These are phyloP conservation scores for Cynaeus angustus DNA, from an alignment of 2,888 invertebrate species.

Conservation along the genomic window DNA sequence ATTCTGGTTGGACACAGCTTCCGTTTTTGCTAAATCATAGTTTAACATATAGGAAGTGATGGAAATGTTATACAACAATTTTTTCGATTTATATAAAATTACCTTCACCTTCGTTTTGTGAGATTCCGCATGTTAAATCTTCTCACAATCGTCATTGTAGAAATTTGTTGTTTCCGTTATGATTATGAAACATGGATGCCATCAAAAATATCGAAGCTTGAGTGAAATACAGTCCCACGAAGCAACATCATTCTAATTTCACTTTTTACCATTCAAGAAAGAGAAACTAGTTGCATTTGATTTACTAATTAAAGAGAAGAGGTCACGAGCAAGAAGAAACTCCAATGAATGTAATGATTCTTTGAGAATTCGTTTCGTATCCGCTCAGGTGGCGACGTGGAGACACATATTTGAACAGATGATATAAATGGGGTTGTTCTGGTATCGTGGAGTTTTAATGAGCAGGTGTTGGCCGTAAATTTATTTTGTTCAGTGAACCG, in stretches of 20 bases:
- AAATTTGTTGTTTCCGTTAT: not conserved
- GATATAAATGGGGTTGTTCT: not conserved
- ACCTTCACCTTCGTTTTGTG: not conserved
- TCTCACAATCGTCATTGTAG: conserved; percentile 5
- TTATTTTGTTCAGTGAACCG: conserved; percentile 28
- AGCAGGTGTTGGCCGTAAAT: conserved; percentile 22
- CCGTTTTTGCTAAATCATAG: conserved; percentile 21
- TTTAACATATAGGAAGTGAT: conserved; percentile 9
- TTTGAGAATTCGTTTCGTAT: conserved; percentile 1
- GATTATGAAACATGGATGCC: conserved; percentile 7
- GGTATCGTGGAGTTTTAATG: not conserved
- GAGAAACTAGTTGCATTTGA: conserved; percentile 28
- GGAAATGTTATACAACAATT: conserved; percentile 2
- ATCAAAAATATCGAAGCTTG: conserved; percentile 11
- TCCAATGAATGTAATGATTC: not conserved
- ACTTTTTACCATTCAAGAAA: conserved; percentile 27
- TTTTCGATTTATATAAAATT: not conserved
- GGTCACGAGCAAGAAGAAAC: not conserved
- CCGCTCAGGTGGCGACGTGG: conserved; percentile 23
- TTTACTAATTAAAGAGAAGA: conserved; percentile 20
- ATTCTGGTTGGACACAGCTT: conserved; percentile 22
- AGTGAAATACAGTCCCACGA: not conserved
- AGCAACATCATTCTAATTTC: conserved; percentile 16
- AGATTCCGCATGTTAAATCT: not conserved
- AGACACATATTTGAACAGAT: conserved; percentile 22